Evolutionary conservation across 2,888 invertebrate species (phyloP).

Genomic region (Tinea semifulvella): DNA sequence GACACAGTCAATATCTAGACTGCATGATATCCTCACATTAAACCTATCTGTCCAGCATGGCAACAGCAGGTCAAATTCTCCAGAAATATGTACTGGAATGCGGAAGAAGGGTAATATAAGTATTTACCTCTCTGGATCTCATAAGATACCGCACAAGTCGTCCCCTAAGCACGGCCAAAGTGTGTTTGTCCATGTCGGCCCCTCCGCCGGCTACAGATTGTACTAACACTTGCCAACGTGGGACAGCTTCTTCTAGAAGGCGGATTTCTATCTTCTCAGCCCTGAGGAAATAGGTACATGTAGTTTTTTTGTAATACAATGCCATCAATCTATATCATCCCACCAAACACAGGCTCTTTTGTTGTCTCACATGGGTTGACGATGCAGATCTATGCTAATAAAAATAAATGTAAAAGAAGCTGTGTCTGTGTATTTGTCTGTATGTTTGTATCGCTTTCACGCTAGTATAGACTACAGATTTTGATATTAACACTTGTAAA

Average conservation of each 20-base stretch:
- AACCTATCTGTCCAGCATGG: slow-evolving; percentile 85
- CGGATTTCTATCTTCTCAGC: slow-evolving; percentile 87
- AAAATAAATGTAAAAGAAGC: too few species aligned
- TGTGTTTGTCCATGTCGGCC: slow-evolving; percentile 92
- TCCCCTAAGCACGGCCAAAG: slow-evolving; percentile 90
- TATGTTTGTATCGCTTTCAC: too few species aligned
- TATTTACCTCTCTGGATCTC: slow-evolving; percentile 79
- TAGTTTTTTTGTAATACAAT: too few species aligned
- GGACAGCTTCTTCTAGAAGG: slow-evolving; percentile 86
- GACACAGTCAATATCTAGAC: slow-evolving; percentile 74
- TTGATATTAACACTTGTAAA: too few species aligned
- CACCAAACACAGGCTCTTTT: too few species aligned
- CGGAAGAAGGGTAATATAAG: not conserved
- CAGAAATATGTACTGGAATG: too few species aligned
- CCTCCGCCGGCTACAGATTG: slow-evolving; percentile 87
- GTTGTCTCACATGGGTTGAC: too few species aligned
- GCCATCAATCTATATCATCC: too few species aligned
- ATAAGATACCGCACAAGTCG: slow-evolving; percentile 93
- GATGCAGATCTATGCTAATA: too few species aligned
- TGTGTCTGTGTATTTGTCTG: too few species aligned
- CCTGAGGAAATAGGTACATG: slow-evolving; percentile 39
- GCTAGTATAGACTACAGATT: too few species aligned
- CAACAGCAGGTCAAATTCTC: too few species aligned
- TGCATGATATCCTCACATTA: slow-evolving; percentile 95
- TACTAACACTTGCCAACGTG: slow-evolving; percentile 89